Evolutionary conservation across 2,888 invertebrate species (phyloP).

Genomic region (Platerodrilus igneus): DNA sequence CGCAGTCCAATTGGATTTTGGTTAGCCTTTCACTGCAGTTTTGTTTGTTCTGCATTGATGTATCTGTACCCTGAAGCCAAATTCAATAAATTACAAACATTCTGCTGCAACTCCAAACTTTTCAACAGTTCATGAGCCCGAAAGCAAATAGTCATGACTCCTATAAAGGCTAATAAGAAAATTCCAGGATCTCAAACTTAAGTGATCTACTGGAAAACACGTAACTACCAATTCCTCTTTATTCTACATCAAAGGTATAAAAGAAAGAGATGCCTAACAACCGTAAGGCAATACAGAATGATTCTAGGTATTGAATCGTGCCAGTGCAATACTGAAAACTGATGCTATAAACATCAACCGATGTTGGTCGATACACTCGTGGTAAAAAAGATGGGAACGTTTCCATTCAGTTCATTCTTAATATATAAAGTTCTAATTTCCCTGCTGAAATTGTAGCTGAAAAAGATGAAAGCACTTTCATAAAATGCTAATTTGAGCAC

Average conservation of each 20-base stretch:
- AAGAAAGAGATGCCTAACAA: constrained; percentile 5
- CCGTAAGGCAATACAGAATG: constrained; percentile 15
- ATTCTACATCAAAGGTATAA: constrained; percentile 6
- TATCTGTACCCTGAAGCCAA: no score
- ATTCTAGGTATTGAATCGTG: constrained; percentile 28
- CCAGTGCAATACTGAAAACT: constrained; percentile 31
- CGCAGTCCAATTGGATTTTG: constrained; percentile 6
- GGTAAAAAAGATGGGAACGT: constrained; percentile 15
- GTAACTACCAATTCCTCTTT: constrained; percentile 4
- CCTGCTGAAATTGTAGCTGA: constrained; percentile 1
- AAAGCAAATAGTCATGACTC: no score
- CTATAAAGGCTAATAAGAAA: constrained; percentile 27
- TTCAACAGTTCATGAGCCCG: no score
- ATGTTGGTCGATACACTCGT: constrained; percentile 31
- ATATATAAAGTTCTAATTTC: no score
- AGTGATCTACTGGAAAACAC: no score
- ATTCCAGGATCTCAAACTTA: constrained; percentile 26
- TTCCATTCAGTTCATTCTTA: no score
- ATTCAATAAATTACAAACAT: no score
- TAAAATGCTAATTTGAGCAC: no score
- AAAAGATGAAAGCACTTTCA: no score
- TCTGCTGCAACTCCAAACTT: no score
- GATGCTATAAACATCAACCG: constrained; percentile 30
- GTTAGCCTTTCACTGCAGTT: not conserved
- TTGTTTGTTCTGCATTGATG: no score